A percentile compares a stretch with the other conserved stretches of the same genome.
Evolutionary conservation across 2,888 invertebrate genomes (phyloP).

Genomic region (Drosophila maculinotata): DNA sequence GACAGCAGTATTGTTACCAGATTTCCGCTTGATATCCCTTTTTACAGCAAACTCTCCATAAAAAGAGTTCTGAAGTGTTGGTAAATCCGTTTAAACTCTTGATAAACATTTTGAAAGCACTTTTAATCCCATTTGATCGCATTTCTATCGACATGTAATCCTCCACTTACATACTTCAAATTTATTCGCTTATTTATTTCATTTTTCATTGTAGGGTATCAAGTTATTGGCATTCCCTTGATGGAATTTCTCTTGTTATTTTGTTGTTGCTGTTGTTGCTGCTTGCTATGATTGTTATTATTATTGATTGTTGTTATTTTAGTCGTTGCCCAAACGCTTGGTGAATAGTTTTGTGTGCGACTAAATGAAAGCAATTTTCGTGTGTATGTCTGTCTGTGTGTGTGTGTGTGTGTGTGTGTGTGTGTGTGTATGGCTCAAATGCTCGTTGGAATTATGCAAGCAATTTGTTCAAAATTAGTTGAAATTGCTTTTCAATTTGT

Average conservation of each 20-base stretch:
- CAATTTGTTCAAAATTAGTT: constrained; percentile 73
- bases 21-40: too few relatives aligned
- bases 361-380: constrained; percentile 14
- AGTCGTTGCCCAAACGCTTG: constrained; percentile 14
- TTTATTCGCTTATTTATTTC: neutral
- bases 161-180: too few relatives aligned
- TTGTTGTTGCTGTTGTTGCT: constrained; percentile 16
- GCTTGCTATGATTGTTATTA: constrained; percentile 39
- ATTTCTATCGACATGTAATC: too few relatives aligned
- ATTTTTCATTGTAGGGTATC: constrained; percentile 36
- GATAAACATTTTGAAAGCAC: neutral
- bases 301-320: constrained; percentile 38
- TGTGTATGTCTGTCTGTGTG: neutral
- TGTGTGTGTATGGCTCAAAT: constrained; percentile 33
- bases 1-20: too few relatives aligned
- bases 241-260: constrained; percentile 1
- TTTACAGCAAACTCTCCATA: too few relatives aligned
- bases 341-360: constrained; percentile 26
- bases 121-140: neutral
- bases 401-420: constrained; percentile 1
- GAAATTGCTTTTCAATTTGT: constrained; percentile 63
- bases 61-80: too few relatives aligned
- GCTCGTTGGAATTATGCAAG: constrained; percentile 55
- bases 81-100: neutral
- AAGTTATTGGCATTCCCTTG: neutral